Conservation (phyloP, 2,797 vertebrate species). For the Melanotaenia maccullochi region DNA sequence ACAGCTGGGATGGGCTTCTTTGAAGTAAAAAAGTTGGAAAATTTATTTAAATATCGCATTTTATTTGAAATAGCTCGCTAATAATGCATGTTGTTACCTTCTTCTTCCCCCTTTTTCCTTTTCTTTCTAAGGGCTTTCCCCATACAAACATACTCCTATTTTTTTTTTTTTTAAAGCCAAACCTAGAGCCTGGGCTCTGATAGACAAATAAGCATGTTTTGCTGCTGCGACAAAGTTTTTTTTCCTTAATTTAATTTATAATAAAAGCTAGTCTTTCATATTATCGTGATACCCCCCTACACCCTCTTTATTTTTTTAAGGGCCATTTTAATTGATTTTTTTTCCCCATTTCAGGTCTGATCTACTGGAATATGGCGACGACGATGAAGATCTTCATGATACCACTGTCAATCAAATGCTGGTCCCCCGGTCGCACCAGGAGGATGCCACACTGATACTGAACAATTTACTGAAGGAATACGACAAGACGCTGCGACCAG, state of each 20-base stretch:
- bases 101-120: background rate
- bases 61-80: slow-evolving; percentile 26
- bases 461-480: slow-evolving; percentile 91
- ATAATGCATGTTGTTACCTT: slow-evolving; percentile 11
- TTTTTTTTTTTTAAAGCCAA: background rate
- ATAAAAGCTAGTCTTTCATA: too few species aligned
- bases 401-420: slow-evolving; percentile 85
- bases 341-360: slow-evolving; percentile 69
- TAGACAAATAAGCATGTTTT: slow-evolving; percentile 6
- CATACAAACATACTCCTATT: background rate
- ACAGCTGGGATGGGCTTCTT: slow-evolving; percentile 29
- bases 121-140: slow-evolving; percentile 49
- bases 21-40: slow-evolving; percentile 37
- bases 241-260: too few species aligned
- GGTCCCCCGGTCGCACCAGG: slow-evolving; percentile 89
- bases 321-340: too few species aligned
- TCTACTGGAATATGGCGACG: slow-evolving; percentile 86
- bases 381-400: slow-evolving; percentile 83
- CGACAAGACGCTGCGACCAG: slow-evolving; percentile 90
- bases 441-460: slow-evolving; percentile 89
- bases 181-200: slow-evolving; percentile 6
- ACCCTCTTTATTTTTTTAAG: background rate
- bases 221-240: slow-evolving; percentile 43
- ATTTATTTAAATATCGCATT: background rate
- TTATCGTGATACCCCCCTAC: background rate